These are phyloP conservation scores for Amaurobius ferox DNA, from an alignment of 2,888 invertebrate genomes.

Conservation along the genomic window DNA sequence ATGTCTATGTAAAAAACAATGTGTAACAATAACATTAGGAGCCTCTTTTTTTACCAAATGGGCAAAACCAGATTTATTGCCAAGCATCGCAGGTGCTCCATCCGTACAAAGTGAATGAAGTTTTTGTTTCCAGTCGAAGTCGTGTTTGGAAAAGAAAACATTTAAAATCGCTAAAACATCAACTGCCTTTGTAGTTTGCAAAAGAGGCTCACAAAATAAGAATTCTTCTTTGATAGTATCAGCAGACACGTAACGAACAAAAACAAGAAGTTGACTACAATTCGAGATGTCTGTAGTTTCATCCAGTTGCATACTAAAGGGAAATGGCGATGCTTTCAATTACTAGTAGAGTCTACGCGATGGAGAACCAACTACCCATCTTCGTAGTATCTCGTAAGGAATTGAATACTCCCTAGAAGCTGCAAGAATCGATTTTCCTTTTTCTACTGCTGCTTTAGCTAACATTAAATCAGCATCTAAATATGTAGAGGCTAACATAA, in stretches of 20 bases:
- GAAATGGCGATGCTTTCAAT: no score
- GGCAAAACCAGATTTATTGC: constrained; percentile 30
- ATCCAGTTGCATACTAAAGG: no score
- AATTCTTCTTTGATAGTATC: constrained; percentile 47
- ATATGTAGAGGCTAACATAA: no score
- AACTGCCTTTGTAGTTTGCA: constrained; percentile 11
- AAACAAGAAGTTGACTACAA: constrained; percentile 51
- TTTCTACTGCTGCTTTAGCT: no score
- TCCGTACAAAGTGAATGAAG: constrained; percentile 82
- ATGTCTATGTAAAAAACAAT: constrained; percentile 38
- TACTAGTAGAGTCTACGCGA: no score
- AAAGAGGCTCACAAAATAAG: constrained; percentile 18
- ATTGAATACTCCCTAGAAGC: no score
- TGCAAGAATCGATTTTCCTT: no score
- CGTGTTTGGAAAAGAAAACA: constrained; percentile 42
- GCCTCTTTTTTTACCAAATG: constrained; percentile 8
- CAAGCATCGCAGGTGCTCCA: constrained; percentile 24
- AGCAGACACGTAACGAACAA: constrained; percentile 35
- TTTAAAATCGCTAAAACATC: constrained; percentile 24
- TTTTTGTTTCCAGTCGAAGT: constrained; percentile 73
- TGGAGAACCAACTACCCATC: no score
- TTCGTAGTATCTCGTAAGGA: no score
- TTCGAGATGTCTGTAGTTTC: constrained; percentile 78
- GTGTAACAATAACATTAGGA: constrained; percentile 12
- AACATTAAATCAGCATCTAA: no score